These are phyloP conservation scores for Sceloporus undulatus DNA, from an alignment of 2,113 vertebrate genomes.

Conservation along the genomic window DNA sequence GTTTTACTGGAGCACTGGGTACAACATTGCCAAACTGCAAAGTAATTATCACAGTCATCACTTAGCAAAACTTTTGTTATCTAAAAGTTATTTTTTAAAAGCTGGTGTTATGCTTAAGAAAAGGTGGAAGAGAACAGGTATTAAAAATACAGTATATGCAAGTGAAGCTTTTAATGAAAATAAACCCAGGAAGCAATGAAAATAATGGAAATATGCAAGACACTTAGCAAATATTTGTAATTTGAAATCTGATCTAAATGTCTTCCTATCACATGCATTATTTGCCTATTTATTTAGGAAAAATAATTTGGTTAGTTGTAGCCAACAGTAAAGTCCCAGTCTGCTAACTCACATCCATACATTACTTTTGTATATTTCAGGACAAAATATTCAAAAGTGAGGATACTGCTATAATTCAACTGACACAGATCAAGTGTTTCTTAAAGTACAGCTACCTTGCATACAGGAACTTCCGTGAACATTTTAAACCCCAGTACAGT, in stretches of 20 bases:
- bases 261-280: background rate
- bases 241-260: background rate
- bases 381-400: background rate
- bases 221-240: background rate
- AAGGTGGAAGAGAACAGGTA: background rate
- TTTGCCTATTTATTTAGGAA: background rate
- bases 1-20: conserved; percentile 82
- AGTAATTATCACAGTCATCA: conserved; percentile 61
- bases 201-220: background rate
- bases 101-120: background rate
- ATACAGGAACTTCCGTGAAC: background rate
- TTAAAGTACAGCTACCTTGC: background rate
- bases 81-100: conserved; percentile 1
- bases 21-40: conserved; percentile 89
- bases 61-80: background rate
- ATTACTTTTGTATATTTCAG: no score
- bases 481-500: background rate
- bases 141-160: background rate
- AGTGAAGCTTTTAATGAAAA: background rate
- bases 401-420: background rate
- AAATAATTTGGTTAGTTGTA: background rate
- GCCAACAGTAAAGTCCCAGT: background rate
- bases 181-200: background rate
- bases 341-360: background rate
- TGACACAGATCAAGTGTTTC: background rate